A percentile compares a stretch with the other conserved stretches of the same genome.
Conservation (phyloP, 2,797 vertebrate species). For the Acrossocheilus wenchowensis region DNA sequence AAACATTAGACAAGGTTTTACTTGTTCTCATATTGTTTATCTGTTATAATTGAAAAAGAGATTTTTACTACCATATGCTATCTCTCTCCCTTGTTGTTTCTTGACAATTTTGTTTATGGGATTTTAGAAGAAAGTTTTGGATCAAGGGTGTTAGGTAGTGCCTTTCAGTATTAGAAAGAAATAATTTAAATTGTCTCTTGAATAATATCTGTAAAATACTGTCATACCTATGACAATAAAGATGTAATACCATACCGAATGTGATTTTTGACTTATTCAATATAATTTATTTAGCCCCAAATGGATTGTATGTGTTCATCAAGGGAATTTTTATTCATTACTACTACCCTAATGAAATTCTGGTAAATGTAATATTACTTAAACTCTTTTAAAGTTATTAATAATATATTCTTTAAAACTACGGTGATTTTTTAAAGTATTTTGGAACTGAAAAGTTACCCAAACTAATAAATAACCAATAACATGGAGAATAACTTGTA, state of each 20-base stretch:
- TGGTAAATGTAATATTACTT: background rate
- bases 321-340: background rate
- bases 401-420: background rate
- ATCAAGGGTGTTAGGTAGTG: slow-evolving; percentile 74
- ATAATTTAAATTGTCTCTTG: slow-evolving; percentile 38
- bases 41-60: slow-evolving; percentile 55
- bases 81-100: slow-evolving; percentile 58
- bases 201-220: slow-evolving; percentile 29
- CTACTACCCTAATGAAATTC: background rate
- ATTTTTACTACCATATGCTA: slow-evolving; percentile 66
- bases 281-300: background rate
- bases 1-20: slow-evolving; percentile 82
- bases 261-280: background rate
- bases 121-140: slow-evolving; percentile 65
- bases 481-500: background rate
- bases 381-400: background rate
- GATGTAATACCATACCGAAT: background rate
- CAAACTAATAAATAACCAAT: background rate
- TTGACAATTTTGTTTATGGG: slow-evolving; percentile 69
- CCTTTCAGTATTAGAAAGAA: slow-evolving; percentile 79
- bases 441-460: background rate
- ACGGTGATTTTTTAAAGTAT: background rate
- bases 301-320: background rate
- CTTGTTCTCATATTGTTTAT: slow-evolving; percentile 75
- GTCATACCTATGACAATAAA: slow-evolving; percentile 50